These are phyloP conservation scores for Mallotus villosus DNA, from an alignment of 2,797 vertebrate genomes.

Conservation along the genomic window DNA sequence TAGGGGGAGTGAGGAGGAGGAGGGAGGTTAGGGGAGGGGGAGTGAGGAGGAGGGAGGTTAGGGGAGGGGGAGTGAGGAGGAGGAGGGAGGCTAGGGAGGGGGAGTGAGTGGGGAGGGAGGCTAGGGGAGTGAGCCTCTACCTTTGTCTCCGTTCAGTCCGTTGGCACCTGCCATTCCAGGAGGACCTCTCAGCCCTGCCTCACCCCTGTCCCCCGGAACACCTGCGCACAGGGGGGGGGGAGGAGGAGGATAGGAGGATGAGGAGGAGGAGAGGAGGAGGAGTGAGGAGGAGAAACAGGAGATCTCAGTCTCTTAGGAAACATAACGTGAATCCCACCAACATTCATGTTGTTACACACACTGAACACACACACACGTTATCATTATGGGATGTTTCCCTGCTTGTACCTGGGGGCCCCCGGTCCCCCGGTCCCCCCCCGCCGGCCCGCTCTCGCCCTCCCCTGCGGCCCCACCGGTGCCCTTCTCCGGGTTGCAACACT, in stretches of 20 bases:
- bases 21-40: no score
- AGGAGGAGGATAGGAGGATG: neutral
- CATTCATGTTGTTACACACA: no score
- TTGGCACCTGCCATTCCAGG: slow-evolving; percentile 72
- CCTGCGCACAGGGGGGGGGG: slow-evolving; percentile 65
- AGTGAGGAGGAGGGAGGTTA: neutral
- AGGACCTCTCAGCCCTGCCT: slow-evolving; percentile 74
- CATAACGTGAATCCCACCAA: no score
- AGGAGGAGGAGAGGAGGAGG: neutral
- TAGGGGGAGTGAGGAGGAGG: neutral
- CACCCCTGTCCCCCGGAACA: slow-evolving; percentile 80
- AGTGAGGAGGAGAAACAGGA: neutral
- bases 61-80: no score
- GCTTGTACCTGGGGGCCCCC: slow-evolving; percentile 61
- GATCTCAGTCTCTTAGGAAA: no score
- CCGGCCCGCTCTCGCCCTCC: slow-evolving; percentile 52
- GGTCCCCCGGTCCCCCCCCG: slow-evolving; percentile 62
- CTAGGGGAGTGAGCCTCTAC: slow-evolving; percentile 36
- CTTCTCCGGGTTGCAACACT: slow-evolving; percentile 82
- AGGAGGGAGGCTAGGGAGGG: no score
- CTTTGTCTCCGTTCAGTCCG: slow-evolving; percentile 72
- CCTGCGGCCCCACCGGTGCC: slow-evolving; percentile 77
- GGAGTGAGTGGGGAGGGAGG: neutral
- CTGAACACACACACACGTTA: neutral
- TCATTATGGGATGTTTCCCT: neutral